Percentiles rank a stretch among this genome's conserved stretches.
Evolutionary conservation across 2,797 vertebrate species (phyloP).

Genomic region (Sebastiscus tertius): DNA sequence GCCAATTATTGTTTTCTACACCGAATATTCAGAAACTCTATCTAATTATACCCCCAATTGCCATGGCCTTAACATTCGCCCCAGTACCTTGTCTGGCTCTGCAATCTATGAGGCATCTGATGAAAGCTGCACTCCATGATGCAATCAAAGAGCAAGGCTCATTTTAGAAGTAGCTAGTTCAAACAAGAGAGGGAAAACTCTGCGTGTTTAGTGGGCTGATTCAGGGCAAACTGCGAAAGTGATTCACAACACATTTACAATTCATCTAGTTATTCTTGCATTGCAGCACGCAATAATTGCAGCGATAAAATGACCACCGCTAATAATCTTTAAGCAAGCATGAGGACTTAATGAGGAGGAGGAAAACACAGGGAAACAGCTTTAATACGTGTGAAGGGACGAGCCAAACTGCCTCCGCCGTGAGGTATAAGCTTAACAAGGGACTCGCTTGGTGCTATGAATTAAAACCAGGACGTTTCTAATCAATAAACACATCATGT

Average conservation of each 20-base stretch:
- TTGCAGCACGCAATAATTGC: slow-evolving; percentile 71
- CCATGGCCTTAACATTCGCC: slow-evolving; percentile 61
- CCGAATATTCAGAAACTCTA: slow-evolving; percentile 58
- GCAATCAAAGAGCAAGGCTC: slow-evolving; percentile 84
- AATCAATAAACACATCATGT: slow-evolving; percentile 32
- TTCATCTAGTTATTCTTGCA: slow-evolving; percentile 69
- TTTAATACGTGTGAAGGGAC: slow-evolving; percentile 29
- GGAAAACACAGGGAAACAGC: slow-evolving; percentile 47
- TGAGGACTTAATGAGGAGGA: slow-evolving; percentile 65
- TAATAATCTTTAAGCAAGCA: slow-evolving; percentile 71
- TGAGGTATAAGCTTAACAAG: slow-evolving; percentile 34
- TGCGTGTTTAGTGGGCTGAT: slow-evolving; percentile 69
- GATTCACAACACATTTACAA: slow-evolving; percentile 62
- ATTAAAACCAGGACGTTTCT: slow-evolving; percentile 31
- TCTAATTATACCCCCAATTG: slow-evolving; percentile 64
- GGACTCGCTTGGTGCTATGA: neutral
- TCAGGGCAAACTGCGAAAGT: slow-evolving; percentile 61
- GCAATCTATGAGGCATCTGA: slow-evolving; percentile 78
- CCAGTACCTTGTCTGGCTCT: slow-evolving; percentile 65
- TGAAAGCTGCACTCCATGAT: slow-evolving; percentile 82
- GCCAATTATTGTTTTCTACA: slow-evolving; percentile 62
- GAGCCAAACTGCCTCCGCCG: neutral
- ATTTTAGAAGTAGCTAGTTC: slow-evolving; percentile 68
- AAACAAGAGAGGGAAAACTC: slow-evolving; percentile 64
- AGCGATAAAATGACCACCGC: slow-evolving; percentile 72